Evolutionary conservation across 2,113 vertebrate species (phyloP), one percentile per base, ranked within the genome.

Genomic region (Cacatua alba): DNA sequence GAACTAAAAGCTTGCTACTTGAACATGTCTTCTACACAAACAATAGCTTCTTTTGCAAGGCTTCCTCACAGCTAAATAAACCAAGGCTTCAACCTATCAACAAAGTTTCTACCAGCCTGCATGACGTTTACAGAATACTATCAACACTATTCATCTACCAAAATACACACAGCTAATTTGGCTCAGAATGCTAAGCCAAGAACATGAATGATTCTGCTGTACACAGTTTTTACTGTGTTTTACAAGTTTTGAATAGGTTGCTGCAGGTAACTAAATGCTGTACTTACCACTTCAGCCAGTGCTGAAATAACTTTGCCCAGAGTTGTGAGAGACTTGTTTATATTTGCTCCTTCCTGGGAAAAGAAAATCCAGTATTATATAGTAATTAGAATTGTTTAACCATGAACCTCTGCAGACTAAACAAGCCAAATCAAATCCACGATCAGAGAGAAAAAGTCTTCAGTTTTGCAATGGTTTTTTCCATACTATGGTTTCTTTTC

Each of bases 301-400:
- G 99, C 99, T 81, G 99, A 99, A 97, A 99, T 99, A 88, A 99
- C 99, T 97, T 99, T 99, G 95, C 99, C 99, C 98, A 99, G 96
- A 8, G 99, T 99, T 82, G 99, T 99, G 87, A 99, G 98, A 94
- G 99, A 99, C 90, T 99, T 99, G 98, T 99, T 99, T 97, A 99
- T 99, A 97, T 99, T 99, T 94, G 99, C 99, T 95, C 99, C 99
- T 96, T 99, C 99, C 99, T 99, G 97, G 43, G 63, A 94, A 88
- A 95, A 97, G 63, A 97, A 11, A 79, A 94, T 77, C 16, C 49
- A 68, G 16, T 17, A 60, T 92, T 78, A 82, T 2, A 70, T 0
- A 76, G 67, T 23, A 57, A 88, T 31, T 72, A 39, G 52, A 46
- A 39, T 1, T 52, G 53, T 44, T 60, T n/a, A 82, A 19, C 24